Base-by-base conservation (phyloP, 2,113 vertebrate genomes). In the Camelus bactrianus region DNA sequence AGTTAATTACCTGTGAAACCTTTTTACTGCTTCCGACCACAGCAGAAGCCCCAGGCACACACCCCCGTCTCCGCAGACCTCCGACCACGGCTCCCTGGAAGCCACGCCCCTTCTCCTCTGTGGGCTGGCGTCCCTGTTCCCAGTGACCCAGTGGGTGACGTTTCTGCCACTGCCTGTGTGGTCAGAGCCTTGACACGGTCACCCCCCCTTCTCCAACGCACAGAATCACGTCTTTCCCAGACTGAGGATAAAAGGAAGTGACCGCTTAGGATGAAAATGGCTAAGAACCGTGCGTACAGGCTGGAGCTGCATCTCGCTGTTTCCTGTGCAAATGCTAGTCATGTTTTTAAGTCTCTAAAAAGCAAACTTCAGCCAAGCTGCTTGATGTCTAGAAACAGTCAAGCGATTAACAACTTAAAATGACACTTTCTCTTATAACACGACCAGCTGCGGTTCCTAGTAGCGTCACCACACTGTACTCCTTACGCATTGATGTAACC, bases 21-120 rank as follows among this genome's bases (percentile, higher is more conserved):
- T 64, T 90, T 95, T 96, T 58, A 96, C 35, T 96, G 35, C 48
- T 52, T 96, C 54, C 32, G 87, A 73, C 62, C 91, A 96, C 58
- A 81, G 60, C 46, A 70, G 17, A 76, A 77, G 60, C 60, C 64
- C 24, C 28, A 87, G 70, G 32, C 13, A 42, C 5, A 72, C 10
- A 24, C 8, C 10, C 9, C 5, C 5, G 9, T n/a, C 46, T 24
- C 72, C 35, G 30, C 52, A 76, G 28, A 46, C 70, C 79, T 87
- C 65, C 70, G 50, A 56, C 38, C 38, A 4, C 1, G 38, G 38
- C 38, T 42, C 38, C 4, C 38, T 42, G 14, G 17, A 52, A 62
- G n/a, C 30, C 48, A 32, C 19, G 48, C 5, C n/a, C 32, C 50
- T 85, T 84, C 46, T 93, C 16, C 73, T 60, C 64, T 42, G 2